Percentiles rank a stretch among this genome's conserved stretches.
These are phyloP conservation scores for Brachionus calyciflorus DNA, from an alignment of 1,140 invertebrate species.

Conservation along the genomic window DNA sequence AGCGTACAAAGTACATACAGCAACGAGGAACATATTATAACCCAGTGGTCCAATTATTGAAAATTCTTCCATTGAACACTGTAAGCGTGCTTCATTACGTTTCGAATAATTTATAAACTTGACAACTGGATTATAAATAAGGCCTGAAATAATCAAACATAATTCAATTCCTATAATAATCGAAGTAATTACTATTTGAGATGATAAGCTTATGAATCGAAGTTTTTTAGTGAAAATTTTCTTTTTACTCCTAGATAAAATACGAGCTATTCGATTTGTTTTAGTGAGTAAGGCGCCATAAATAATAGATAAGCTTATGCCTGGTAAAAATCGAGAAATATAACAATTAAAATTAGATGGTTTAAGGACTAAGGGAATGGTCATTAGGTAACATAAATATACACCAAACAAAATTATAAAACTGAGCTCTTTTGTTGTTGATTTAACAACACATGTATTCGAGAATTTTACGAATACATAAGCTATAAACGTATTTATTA, in stretches of 20 bases:
- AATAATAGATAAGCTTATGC: conserved; percentile 76
- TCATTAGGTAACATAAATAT: conserved; percentile 63
- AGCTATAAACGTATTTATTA: conserved; percentile 66
- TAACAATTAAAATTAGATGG: conserved; percentile 70
- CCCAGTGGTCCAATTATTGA: conserved; percentile 74
- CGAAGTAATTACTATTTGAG: conserved; percentile 34
- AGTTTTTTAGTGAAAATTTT: conserved; percentile 75
- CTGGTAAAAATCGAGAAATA: conserved; percentile 69
- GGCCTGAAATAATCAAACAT: background rate
- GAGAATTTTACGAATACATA: conserved; percentile 68
- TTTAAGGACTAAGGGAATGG: conserved; percentile 71
- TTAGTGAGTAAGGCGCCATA: conserved; percentile 79
- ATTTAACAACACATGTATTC: conserved; percentile 75
- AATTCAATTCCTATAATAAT: conserved; percentile 10
- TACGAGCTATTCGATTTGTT: conserved; percentile 79
- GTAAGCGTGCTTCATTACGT: conserved; percentile 64
- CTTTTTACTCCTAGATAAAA: conserved; percentile 77
- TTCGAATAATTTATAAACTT: conserved; percentile 8
- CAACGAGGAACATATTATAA: conserved; percentile 75
- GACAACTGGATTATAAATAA: conserved; percentile 4
- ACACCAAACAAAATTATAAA: conserved; percentile 71
- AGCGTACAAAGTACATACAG: conserved; percentile 77
- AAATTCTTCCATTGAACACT: conserved; percentile 70
- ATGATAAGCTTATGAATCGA: conserved; percentile 63
- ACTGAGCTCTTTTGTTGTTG: conserved; percentile 73